Percentiles rank a stretch among this genome's conserved stretches.
These are phyloP conservation scores for Aphelinus certus DNA, from an alignment of 1,140 invertebrate genomes.

Conservation along the genomic window DNA sequence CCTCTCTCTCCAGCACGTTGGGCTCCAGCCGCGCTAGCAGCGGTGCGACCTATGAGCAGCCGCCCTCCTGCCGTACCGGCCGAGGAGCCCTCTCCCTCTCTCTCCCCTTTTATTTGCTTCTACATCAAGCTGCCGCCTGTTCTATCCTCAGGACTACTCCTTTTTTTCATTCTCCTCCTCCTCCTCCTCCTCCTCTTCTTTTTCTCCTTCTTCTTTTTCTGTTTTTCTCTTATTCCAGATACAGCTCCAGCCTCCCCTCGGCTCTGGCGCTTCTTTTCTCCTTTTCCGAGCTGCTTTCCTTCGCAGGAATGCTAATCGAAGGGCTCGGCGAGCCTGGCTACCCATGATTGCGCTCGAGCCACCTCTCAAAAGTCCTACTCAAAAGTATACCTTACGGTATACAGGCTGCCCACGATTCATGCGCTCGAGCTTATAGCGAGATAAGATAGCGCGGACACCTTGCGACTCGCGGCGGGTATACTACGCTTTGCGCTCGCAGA, in stretches of 20 bases:
- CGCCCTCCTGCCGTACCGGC: constrained; percentile 32
- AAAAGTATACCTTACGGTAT: too few relatives aligned
- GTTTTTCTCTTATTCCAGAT: constrained; percentile 1
- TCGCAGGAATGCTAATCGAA: too few relatives aligned
- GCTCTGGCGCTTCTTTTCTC: not conserved
- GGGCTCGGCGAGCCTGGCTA: too few relatives aligned
- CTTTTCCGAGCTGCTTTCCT: not conserved
- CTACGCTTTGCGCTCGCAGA: too few relatives aligned
- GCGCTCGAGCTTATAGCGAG: too few relatives aligned
- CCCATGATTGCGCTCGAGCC: too few relatives aligned
- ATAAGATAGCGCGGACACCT: too few relatives aligned
- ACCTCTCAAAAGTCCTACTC: too few relatives aligned
- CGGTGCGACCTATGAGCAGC: constrained; percentile 6
- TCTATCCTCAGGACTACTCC: not conserved
- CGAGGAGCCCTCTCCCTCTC: not conserved
- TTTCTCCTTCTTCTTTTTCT: constrained; percentile 24
- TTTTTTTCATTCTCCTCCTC: constrained; percentile 18
- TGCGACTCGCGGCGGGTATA: too few relatives aligned
- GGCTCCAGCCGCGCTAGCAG: too few relatives aligned
- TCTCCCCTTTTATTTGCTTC: constrained; percentile 18
- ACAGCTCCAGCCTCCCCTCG: not conserved
- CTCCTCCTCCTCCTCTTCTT: constrained; percentile 32
- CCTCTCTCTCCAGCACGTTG: constrained; percentile 27
- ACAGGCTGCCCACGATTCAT: too few relatives aligned
- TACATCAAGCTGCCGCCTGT: too few relatives aligned